A percentile compares a stretch with the other conserved stretches of the same genome.
phyloP scores from a whole-genome alignment of 2,888 invertebrate species.

The Pogonocherus hispidulus region DNA sequence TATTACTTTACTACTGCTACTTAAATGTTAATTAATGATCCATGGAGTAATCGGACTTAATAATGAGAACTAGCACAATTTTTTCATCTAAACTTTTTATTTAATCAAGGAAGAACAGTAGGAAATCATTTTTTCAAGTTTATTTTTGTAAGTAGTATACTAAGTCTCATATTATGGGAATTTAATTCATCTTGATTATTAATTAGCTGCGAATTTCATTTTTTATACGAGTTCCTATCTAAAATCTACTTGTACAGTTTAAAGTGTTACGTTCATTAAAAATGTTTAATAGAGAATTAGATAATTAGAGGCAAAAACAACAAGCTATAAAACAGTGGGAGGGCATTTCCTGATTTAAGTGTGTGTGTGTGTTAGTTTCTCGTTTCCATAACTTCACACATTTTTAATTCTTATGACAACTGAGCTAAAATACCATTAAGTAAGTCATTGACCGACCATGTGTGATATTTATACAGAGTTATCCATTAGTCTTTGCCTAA shows the following conservation, averaged over 20 bases:
- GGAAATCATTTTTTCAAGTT: too few species aligned
- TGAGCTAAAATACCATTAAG: background rate
- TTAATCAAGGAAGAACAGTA: too few species aligned
- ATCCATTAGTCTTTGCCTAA: background rate
- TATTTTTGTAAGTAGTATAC: too few species aligned
- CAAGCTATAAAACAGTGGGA: constrained; percentile 2
- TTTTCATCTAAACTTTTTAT: too few species aligned
- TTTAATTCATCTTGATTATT: too few species aligned
- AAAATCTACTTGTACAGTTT: background rate
- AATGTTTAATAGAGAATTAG: background rate
- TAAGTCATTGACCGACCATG: constrained; percentile 6
- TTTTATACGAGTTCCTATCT: background rate
- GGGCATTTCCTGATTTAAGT: background rate
- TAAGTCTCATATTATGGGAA: too few species aligned
- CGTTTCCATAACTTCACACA: constrained; percentile 4
- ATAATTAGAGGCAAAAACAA: background rate
- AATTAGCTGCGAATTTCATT: too few species aligned
- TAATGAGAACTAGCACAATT: too few species aligned
- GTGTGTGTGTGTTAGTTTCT: background rate
- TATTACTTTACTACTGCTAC: too few species aligned
- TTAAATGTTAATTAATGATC: too few species aligned
- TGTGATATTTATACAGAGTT: background rate
- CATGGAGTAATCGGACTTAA: too few species aligned
- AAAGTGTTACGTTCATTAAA: background rate
- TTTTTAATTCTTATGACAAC: constrained; percentile 1